Evolutionary conservation across 1,140 invertebrate species (phyloP).

Genomic region (Phymorhynchus buccinoides): DNA sequence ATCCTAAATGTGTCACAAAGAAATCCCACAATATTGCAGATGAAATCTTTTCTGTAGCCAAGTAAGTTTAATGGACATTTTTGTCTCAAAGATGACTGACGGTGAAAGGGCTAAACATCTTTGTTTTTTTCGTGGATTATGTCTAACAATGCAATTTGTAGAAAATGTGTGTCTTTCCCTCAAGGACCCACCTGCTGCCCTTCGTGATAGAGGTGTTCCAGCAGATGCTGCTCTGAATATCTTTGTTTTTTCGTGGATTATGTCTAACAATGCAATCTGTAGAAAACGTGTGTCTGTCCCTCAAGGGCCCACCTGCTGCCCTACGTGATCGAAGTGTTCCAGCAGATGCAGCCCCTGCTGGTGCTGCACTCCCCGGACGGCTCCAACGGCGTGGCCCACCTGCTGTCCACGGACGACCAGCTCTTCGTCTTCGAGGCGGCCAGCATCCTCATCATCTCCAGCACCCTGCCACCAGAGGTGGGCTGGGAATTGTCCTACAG

Average conservation of each 20-base stretch:
- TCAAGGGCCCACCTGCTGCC: conserved; percentile 74
- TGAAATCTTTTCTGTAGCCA: too few species aligned
- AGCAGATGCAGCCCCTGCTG: conserved; percentile 75
- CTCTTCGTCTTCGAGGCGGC: conserved; percentile 78
- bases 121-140: not conserved
- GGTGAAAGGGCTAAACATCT: too few species aligned
- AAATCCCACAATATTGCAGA: too few species aligned
- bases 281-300: not conserved
- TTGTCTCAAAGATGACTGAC: too few species aligned
- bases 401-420: conserved; percentile 77
- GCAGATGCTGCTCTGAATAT: too few species aligned
- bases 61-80: too few species aligned
- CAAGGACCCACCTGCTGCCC: conserved; percentile 74
- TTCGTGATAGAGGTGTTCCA: conserved; percentile 77
- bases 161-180: not conserved
- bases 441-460: conserved; percentile 76
- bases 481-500: not conserved
- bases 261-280: not conserved
- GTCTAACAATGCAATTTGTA: not conserved
- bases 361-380: conserved; percentile 73
- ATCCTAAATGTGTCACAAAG: too few species aligned
- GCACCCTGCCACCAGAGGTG: conserved; percentile 73
- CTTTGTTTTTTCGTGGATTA: too few species aligned
- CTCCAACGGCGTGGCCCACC: conserved; percentile 68
- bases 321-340: conserved; percentile 76